phyloP scores from a whole-genome alignment of 2,888 invertebrate genomes.

The Nephrotoma flavescens region DNA sequence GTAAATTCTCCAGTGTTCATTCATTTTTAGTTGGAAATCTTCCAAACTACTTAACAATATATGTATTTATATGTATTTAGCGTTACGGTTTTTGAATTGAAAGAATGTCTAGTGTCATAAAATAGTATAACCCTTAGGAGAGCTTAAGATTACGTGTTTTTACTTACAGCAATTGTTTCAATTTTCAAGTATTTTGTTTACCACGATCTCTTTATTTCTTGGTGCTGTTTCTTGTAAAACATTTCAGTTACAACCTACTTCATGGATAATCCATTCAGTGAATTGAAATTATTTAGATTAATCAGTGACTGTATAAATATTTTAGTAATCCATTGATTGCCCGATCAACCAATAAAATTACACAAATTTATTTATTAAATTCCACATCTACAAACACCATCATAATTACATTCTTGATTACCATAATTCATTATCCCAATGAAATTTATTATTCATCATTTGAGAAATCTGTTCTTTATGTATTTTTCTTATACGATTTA shows the following conservation, averaged over 20 bases:
- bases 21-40: neutral
- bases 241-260: too few relatives aligned
- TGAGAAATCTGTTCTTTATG: neutral
- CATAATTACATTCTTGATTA: neutral
- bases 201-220: too few relatives aligned
- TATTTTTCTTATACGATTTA: neutral
- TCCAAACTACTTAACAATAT: neutral
- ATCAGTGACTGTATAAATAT: neutral
- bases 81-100: too few relatives aligned
- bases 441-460: neutral
- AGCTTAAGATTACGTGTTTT: too few relatives aligned
- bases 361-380: neutral
- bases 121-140: too few relatives aligned
- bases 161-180: too few relatives aligned
- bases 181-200: too few relatives aligned
- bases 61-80: too few relatives aligned
- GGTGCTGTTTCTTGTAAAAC: too few relatives aligned
- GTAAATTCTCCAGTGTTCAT: neutral
- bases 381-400: neutral
- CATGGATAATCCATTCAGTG: too few relatives aligned
- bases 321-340: neutral
- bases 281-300: too few relatives aligned
- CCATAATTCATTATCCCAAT: neutral
- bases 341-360: neutral
- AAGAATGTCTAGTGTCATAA: too few relatives aligned